Conservation (phyloP, 2,888 invertebrate genomes). For the Pelosia muscerda region DNA sequence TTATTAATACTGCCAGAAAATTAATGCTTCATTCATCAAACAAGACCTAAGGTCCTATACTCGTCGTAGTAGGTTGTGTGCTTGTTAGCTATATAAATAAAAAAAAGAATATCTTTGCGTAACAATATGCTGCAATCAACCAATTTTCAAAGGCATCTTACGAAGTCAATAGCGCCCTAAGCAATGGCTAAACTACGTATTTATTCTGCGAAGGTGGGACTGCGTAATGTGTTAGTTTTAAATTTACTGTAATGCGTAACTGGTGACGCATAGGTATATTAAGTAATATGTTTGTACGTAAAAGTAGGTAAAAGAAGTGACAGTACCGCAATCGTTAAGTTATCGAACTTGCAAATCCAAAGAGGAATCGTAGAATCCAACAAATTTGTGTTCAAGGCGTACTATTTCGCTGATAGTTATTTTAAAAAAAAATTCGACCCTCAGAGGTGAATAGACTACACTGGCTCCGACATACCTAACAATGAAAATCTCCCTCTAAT, state of each 20-base stretch:
- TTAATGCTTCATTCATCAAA: neutral
- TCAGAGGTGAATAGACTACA: too few relatives aligned
- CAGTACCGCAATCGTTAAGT: neutral
- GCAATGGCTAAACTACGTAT: constrained; percentile 22
- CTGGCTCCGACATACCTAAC: too few relatives aligned
- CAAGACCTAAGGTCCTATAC: neutral
- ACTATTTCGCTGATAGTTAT: too few relatives aligned
- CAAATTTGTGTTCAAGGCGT: too few relatives aligned
- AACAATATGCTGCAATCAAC: constrained; percentile 4
- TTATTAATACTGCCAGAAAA: too few relatives aligned
- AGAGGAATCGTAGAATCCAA: too few relatives aligned
- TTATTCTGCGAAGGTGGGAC: constrained; percentile 29
- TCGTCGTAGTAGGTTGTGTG: neutral
- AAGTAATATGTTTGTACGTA: constrained; percentile 22
- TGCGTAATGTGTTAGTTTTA: constrained; percentile 41
- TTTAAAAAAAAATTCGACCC: too few relatives aligned
- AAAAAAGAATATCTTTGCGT: neutral
- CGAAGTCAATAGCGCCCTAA: constrained; percentile 21
- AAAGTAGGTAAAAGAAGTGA: constrained; percentile 3
- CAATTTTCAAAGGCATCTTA: constrained; percentile 9
- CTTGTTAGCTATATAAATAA: neutral
- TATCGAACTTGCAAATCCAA: neutral
- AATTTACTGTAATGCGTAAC: constrained; percentile 35
- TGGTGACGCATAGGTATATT: constrained; percentile 37
- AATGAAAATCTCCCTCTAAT: too few relatives aligned